Conservation (phyloP, 1,140 invertebrate species). For the Drosophila malerkotliana region DNA sequence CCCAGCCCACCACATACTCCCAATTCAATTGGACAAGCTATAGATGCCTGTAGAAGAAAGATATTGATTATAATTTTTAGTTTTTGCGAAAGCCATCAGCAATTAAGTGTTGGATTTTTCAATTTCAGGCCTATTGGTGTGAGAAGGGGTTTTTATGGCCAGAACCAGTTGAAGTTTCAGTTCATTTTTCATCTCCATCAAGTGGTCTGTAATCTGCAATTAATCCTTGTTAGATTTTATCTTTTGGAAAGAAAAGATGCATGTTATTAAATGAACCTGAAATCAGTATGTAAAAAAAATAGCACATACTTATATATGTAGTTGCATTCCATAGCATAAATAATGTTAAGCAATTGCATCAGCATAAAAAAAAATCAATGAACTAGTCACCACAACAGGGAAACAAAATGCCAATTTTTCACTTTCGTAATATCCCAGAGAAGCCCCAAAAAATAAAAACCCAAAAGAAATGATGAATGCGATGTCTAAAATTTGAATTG, state of each 20-base stretch:
- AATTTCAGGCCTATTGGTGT: background rate
- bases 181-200: conserved; percentile 21
- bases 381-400: conserved; percentile 31
- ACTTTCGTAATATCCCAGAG: conserved; percentile 34
- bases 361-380: conserved; percentile 17
- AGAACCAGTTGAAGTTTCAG: conserved; percentile 10
- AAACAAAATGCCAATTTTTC: conserved; percentile 28
- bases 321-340: background rate
- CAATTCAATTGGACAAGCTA: conserved; percentile 34
- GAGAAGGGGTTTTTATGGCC: background rate
- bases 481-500: conserved; percentile 19
- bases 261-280: background rate
- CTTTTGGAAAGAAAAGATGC: background rate
- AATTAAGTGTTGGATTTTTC: conserved; percentile 9
- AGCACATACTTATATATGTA: no score
- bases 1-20: background rate
- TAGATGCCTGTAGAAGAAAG: conserved; percentile 9
- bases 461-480: conserved; percentile 29
- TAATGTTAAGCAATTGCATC: conserved; percentile 4
- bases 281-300: no score
- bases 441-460: conserved; percentile 27
- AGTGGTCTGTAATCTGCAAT: background rate
- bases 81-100: conserved; percentile 19
- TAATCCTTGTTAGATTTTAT: background rate
- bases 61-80: conserved; percentile 37